Percentiles rank a stretch among this genome's conserved stretches.
These are phyloP conservation scores for Pluvialis apricaria DNA, from an alignment of 2,113 vertebrate species.

Conservation along the genomic window DNA sequence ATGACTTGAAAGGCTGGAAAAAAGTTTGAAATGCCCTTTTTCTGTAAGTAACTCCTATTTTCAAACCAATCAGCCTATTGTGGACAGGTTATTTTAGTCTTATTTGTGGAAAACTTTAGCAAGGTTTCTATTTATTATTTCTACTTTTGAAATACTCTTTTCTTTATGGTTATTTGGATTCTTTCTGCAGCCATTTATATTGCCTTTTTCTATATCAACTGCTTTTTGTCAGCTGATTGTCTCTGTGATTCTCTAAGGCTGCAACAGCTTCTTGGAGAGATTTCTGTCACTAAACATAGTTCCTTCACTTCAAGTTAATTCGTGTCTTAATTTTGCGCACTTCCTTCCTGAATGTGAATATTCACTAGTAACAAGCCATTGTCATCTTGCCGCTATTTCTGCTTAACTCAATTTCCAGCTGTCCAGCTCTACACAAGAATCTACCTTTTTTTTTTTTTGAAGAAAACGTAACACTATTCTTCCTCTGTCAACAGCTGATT, in stretches of 20 bases:
- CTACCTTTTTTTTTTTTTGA: background rate
- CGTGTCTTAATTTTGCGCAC: slow-evolving; percentile 17
- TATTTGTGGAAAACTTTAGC: background rate
- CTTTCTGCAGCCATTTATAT: background rate
- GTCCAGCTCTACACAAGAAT: background rate
- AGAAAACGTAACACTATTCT: background rate
- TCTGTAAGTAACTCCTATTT: background rate
- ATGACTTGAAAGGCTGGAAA: background rate
- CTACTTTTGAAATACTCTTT: background rate
- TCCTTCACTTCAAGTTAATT: slow-evolving; percentile 36
- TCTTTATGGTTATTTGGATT: background rate
- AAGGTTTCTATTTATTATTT: background rate
- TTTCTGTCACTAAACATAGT: background rate
- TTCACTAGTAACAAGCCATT: slow-evolving; percentile 24
- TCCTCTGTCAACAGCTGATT: background rate
- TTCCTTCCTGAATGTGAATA: slow-evolving; percentile 50
- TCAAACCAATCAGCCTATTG: background rate
- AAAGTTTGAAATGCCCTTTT: background rate
- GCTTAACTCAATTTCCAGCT: slow-evolving; percentile 36
- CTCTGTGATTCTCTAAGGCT: background rate
- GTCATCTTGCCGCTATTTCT: background rate
- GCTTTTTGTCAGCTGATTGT: background rate
- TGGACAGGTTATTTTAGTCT: background rate
- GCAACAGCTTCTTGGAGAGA: background rate
- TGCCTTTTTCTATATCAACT: background rate